Evolutionary conservation across 2,888 invertebrate species (phyloP), one percentile per base, ranked within the genome.

Genomic region (Apantesis nais): DNA sequence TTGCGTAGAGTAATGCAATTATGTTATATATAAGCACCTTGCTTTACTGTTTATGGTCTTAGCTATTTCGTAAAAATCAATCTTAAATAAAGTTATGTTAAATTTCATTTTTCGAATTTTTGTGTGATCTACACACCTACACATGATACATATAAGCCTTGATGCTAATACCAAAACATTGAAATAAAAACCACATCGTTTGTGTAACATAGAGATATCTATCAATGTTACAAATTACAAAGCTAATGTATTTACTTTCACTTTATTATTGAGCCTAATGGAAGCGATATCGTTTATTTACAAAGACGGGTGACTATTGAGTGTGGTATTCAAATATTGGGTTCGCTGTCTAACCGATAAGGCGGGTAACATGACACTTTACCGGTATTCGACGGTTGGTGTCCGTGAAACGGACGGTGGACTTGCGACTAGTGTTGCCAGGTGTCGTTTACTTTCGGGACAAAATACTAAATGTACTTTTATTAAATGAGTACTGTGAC

Each of bases 281-380:
- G 84, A 81, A 81, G 76, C 78, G 79, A 84, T 84, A 83, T 75
- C 78, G 74, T 75, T 82, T 81, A 79, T 80, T 80, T 80, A 84
- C 75, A 71, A 83, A 79, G 81, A 77, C 75, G 85, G 78, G 77
- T 81, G 83, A 78, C 77, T 88, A 88, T 90, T 87, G 89, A 88
- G 86, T 85, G 77, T 80, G 81, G 83, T 85, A 88, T 88, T 89
- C 86, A 89, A 91, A 92, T 89, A 89, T 88, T 88, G 86, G 82
- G 86, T 81, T 78, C 85, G 84, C 79, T 87, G 88, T 87, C 85
- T 78, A 78, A 80, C 79, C 82, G 90, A 91, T 92, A 92, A 90
- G 88, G 84, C 79, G 73, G 76, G 86, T 83, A 87, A 90, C 89
- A 87, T 87, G 89, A 88, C 87, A 88, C 87, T 88, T 82, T 83